These are phyloP conservation scores for Epinephelus malabaricus DNA, from an alignment of 2,797 vertebrate species.

Conservation along the genomic window DNA sequence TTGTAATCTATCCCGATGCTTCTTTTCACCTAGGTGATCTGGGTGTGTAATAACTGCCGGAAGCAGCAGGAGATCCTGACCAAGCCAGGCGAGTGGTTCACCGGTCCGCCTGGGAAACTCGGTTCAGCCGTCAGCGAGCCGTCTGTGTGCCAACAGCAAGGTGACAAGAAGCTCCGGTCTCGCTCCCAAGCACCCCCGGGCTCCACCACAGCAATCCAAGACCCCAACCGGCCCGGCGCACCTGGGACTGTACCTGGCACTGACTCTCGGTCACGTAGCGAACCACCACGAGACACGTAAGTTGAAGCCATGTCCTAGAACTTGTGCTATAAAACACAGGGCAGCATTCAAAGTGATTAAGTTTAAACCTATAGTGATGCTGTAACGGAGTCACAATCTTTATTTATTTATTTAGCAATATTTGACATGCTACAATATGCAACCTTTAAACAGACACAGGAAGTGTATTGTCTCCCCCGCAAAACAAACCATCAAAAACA, in stretches of 20 bases:
- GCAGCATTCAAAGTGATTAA: background rate
- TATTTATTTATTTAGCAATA: background rate
- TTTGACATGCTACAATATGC: background rate
- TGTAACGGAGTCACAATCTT: background rate
- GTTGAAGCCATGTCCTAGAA: background rate
- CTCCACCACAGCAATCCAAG: conserved; percentile 86
- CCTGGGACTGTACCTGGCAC: conserved; percentile 84
- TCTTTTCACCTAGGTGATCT: conserved; percentile 92
- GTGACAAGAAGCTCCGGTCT: conserved; percentile 93
- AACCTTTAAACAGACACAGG: background rate
- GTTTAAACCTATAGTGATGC: background rate
- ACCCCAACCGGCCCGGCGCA: conserved; percentile 79
- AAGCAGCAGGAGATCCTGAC: conserved; percentile 99
- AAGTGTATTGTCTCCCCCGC: background rate
- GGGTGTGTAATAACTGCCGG: conserved; percentile 99
- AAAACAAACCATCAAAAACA: background rate
- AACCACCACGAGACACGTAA: conserved; percentile 96
- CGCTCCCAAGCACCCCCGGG: conserved; percentile 92
- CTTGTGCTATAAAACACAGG: background rate
- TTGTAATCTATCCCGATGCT: background rate
- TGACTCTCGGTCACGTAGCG: conserved; percentile 93
- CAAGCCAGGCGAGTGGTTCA: conserved; percentile 96
- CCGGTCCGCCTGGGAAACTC: conserved; percentile 87
- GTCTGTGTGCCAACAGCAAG: conserved; percentile 87
- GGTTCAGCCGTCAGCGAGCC: conserved; percentile 93